These are phyloP conservation scores for Coelinius sp. DNA, from an alignment of 2,888 invertebrate genomes.

Conservation along the genomic window DNA sequence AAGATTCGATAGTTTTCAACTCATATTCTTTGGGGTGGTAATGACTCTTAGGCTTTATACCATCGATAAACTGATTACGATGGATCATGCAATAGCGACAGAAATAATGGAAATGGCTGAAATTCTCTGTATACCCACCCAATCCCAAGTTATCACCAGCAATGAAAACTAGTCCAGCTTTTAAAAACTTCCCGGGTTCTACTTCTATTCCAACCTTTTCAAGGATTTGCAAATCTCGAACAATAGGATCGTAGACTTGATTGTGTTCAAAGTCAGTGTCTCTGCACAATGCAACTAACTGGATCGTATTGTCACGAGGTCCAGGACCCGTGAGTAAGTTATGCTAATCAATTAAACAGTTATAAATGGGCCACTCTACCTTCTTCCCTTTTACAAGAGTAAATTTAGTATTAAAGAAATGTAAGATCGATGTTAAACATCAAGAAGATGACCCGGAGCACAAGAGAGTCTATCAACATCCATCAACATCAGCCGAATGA, in stretches of 20 bases:
- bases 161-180: slow-evolving; percentile 36
- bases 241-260: slow-evolving; percentile 38
- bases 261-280: slow-evolving; percentile 38
- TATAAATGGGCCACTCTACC: too few relatives aligned
- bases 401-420: too few relatives aligned
- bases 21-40: slow-evolving; percentile 10
- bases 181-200: background rate
- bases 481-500: too few relatives aligned
- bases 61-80: background rate
- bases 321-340: too few relatives aligned
- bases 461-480: too few relatives aligned
- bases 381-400: too few relatives aligned
- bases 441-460: too few relatives aligned
- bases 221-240: slow-evolving; percentile 33
- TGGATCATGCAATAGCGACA: slow-evolving; percentile 41
- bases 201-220: slow-evolving; percentile 35
- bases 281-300: slow-evolving; percentile 30
- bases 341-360: too few relatives aligned
- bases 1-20: background rate
- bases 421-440: too few relatives aligned
- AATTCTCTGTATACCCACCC: slow-evolving; percentile 47
- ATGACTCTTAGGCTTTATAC: background rate
- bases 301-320: slow-evolving; percentile 36
- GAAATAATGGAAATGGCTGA: slow-evolving; percentile 39
- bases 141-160: slow-evolving; percentile 45